Evolutionary conservation across 2,113 vertebrate species (phyloP), one percentile per base, ranked within the genome.

Genomic region (Mormyrus lacerda): DNA sequence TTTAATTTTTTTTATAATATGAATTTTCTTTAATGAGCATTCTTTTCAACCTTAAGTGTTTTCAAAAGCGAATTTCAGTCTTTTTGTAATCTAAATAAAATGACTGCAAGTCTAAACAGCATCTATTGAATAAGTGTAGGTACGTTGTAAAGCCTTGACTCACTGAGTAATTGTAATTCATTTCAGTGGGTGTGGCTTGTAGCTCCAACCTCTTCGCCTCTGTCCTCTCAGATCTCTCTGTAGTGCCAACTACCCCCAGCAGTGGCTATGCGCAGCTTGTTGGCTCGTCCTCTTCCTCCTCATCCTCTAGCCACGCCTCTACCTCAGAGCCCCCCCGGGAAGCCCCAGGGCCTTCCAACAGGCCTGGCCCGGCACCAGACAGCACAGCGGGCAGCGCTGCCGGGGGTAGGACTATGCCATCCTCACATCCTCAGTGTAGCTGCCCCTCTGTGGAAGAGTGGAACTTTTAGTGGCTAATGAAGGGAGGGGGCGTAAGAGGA

Each of bases 211-310:
- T 15, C 27, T 53, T 31, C 17, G 31, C 47, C 3, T 53, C 3
- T 50, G 47, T 35, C 87, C 53, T 21, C 19, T 45, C 91, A 99
- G 98, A 99, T 93, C 97, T 98, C 4, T 96, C 97, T 91, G 96
- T 99, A 91, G 97, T 99, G 96, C 97, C 98, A 95, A 97, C 97
- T 92, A 97, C 98, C 5, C 97, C 98, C 92, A 92, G 96, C 69
- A 95, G 96, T 93, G 93, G 93, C 94, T 97, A 97, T 90, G 93
- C 97, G 1, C 98, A 97, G 92, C 95, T 95, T 4, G 95, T 96
- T 92, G 97, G 95, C 93, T 96, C 97, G 89, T 92, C 94, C 55
- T 96, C 97, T 27, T 95, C 47, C 91, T 69, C 94, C 94, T 95
- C 95, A 42, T 87, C 48, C 85, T 53, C 48, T 39, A 39, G 95